Evolutionary conservation across 2,888 invertebrate genomes (phyloP).

Genomic region (Andrena flavipes): DNA sequence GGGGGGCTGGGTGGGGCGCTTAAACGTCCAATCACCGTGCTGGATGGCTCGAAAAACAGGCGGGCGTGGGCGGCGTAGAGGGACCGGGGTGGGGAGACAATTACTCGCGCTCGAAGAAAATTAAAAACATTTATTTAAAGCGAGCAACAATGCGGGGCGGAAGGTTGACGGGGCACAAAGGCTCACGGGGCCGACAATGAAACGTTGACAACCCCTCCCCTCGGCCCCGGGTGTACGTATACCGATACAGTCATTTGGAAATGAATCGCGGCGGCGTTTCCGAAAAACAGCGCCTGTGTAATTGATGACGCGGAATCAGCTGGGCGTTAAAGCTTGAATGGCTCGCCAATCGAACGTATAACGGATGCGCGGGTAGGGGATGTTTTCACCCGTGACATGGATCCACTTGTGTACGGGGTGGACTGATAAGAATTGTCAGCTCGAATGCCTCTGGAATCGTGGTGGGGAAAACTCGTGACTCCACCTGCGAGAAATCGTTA

Average conservation of each 20-base stretch:
- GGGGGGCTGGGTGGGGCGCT: slow-evolving; percentile 10
- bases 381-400: neutral
- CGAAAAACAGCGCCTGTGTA: neutral
- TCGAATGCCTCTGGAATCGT: too few species aligned
- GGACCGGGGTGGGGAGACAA: neutral
- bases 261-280: slow-evolving; percentile 4
- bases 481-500: too few species aligned
- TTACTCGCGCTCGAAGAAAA: slow-evolving; percentile 10
- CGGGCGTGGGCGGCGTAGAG: neutral
- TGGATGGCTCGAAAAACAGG: slow-evolving; percentile 15
- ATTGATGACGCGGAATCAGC: too few species aligned
- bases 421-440: too few species aligned
- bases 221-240: neutral
- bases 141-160: slow-evolving; percentile 22
- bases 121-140: slow-evolving; percentile 40
- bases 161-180: slow-evolving; percentile 27
- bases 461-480: too few species aligned
- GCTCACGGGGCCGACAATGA: slow-evolving; percentile 13
- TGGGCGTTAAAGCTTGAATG: too few species aligned
- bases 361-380: neutral
- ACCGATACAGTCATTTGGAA: slow-evolving; percentile 14
- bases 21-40: slow-evolving; percentile 26
- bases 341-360: too few species aligned
- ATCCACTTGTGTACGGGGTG: too few species aligned
- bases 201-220: slow-evolving; percentile 8